A percentile compares a stretch with the other conserved stretches of the same genome.
Evolutionary conservation across 2,113 vertebrate genomes (phyloP).

Genomic region (Oreochromis tanganicae): DNA sequence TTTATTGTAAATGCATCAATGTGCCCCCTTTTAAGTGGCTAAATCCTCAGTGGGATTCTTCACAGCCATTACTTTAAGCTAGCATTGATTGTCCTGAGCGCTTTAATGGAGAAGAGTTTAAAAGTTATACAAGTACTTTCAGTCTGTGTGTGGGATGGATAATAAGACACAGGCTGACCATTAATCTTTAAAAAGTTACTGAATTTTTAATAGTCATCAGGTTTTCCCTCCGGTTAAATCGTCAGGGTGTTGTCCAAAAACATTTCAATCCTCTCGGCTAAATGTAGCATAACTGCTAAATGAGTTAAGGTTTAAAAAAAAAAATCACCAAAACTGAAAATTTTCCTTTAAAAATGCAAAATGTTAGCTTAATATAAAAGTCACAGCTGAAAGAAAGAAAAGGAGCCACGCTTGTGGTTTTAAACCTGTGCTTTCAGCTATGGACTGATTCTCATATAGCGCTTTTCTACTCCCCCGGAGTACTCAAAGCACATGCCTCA

Average conservation of each 20-base stretch:
- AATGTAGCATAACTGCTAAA: not conserved
- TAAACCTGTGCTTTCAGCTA: not conserved
- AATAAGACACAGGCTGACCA: not conserved
- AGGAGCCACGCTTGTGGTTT: too few species aligned
- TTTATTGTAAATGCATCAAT: slow-evolving; percentile 7
- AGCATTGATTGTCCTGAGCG: slow-evolving; percentile 41
- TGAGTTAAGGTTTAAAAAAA: rapidly evolving
- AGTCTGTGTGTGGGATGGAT: not conserved
- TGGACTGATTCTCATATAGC: not conserved
- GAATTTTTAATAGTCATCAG: not conserved
- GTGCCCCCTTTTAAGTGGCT: not conserved
- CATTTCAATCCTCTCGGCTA: rapidly evolving
- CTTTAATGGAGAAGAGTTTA: slow-evolving; percentile 32
- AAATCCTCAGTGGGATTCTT: not conserved
- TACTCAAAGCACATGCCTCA: not conserved
- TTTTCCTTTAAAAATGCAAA: not conserved
- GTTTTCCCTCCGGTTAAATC: not conserved
- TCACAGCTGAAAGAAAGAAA: not conserved
- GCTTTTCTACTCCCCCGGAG: not conserved
- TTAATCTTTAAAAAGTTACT: not conserved
- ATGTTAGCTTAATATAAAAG: not conserved
- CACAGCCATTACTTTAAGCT: slow-evolving; percentile 5
- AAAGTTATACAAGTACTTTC: not conserved
- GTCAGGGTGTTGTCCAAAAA: not conserved
- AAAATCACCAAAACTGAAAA: not conserved